phyloP scores from a whole-genome alignment of 2,888 invertebrate species.

The Nipponacmea schrenckii region DNA sequence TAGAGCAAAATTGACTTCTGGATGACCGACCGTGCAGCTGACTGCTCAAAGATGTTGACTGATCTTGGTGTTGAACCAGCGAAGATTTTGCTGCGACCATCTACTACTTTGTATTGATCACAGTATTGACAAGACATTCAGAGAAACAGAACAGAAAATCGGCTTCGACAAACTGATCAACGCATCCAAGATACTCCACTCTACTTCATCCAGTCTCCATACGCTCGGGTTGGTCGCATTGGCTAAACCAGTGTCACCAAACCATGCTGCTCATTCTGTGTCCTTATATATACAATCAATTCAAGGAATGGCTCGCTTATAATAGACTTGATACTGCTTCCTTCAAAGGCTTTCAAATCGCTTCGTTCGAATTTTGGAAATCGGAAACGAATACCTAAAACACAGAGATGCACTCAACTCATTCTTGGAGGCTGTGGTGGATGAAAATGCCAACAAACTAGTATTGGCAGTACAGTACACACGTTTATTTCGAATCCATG shows the following conservation, averaged over 20 bases:
- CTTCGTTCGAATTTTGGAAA: not conserved
- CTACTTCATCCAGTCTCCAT: not conserved
- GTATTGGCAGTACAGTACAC: not conserved
- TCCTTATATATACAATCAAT: constrained; percentile 6
- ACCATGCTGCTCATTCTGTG: constrained; percentile 6
- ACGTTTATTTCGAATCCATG: not conserved
- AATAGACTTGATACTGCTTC: not conserved
- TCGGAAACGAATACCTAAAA: not conserved
- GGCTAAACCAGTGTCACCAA: not conserved
- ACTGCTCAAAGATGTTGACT: not conserved
- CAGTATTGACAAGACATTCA: not conserved
- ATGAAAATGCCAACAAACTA: not conserved
- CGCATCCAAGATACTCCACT: not conserved
- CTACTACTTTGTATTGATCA: not conserved
- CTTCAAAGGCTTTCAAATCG: not conserved
- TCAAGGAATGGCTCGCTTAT: not conserved
- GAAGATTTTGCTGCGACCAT: not conserved
- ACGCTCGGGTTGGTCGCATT: not conserved
- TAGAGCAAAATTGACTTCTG: constrained; percentile 4
- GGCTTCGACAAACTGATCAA: not conserved
- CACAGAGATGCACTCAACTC: too few species aligned
- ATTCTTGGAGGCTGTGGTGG: not conserved
- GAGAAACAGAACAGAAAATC: not conserved
- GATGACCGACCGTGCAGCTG: not conserved
- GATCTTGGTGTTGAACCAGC: not conserved